Percentiles rank a stretch among this genome's conserved stretches.
These are phyloP conservation scores for Neocrepidodera transversa DNA, from an alignment of 2,888 invertebrate species.

Conservation along the genomic window DNA sequence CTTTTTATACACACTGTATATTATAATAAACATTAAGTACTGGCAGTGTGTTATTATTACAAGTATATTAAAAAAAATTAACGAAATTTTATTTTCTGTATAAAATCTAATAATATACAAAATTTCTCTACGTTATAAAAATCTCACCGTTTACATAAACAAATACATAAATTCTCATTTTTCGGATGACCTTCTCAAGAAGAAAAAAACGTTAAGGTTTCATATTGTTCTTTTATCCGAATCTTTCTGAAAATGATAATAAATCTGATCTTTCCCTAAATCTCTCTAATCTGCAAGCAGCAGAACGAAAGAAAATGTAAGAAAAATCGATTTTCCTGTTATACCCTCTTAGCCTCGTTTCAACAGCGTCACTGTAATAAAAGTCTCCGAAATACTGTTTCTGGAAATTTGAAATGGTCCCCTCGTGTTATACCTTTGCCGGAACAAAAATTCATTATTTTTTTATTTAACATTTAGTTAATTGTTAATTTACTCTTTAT, in stretches of 20 bases:
- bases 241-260: conserved; percentile 20
- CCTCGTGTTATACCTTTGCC: neutral
- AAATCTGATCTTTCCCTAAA: conserved; percentile 19
- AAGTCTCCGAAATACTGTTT: neutral
- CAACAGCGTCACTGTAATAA: neutral
- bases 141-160: neutral
- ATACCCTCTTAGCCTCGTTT: conserved; percentile 1
- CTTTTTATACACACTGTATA: too few relatives aligned
- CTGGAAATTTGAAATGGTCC: neutral
- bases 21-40: too few relatives aligned
- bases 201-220: neutral
- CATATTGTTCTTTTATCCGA: conserved; percentile 15
- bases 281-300: conserved; percentile 16
- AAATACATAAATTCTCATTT: conserved; percentile 23
- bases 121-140: neutral
- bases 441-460: too few relatives aligned
- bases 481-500: too few relatives aligned
- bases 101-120: too few relatives aligned
- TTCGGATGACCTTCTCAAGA: conserved; percentile 6
- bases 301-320: conserved; percentile 19
- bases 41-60: too few relatives aligned
- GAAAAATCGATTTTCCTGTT: conserved; percentile 12
- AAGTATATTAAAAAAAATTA: too few relatives aligned
- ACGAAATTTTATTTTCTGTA: too few relatives aligned
- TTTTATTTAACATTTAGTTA: too few relatives aligned